Conservation (phyloP, 2,888 invertebrate genomes). For the Halictus ligatus region DNA sequence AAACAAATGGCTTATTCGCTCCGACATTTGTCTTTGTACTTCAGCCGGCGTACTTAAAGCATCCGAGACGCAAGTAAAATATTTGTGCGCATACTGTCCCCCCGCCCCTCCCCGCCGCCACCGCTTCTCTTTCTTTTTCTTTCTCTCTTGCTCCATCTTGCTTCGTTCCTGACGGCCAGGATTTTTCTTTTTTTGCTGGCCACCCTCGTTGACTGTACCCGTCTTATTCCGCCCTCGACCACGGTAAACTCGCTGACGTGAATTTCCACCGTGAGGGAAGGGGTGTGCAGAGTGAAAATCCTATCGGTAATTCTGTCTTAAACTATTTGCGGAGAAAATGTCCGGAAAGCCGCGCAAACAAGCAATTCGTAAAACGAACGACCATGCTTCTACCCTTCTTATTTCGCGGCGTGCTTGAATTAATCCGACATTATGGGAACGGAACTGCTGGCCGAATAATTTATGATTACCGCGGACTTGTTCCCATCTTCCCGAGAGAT, state of each 20-base stretch:
- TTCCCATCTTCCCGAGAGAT: not conserved
- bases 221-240: constrained; percentile 56
- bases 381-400: constrained; percentile 2
- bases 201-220: constrained; percentile 38
- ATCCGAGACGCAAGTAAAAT: constrained; percentile 72
- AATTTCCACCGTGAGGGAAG: constrained; percentile 67
- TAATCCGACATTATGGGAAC: constrained; percentile 7
- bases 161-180: not conserved
- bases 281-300: constrained; percentile 67
- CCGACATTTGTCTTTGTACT: constrained; percentile 66
- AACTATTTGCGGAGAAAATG: constrained; percentile 67
- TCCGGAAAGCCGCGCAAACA: constrained; percentile 56
- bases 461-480: not conserved
- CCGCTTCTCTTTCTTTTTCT: not conserved
- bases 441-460: not conserved
- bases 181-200: constrained; percentile 35
- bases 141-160: not conserved
- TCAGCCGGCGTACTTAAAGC: constrained; percentile 62
- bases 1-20: constrained; percentile 65
- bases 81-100: constrained; percentile 67
- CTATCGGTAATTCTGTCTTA: constrained; percentile 72
- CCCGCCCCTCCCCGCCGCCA: not conserved
- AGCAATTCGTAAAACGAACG: constrained; percentile 55
- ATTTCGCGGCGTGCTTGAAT: constrained; percentile 2
- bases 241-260: constrained; percentile 68